phyloP scores from a whole-genome alignment of 2,888 invertebrate genomes.

The Cheilosia variabilis region DNA sequence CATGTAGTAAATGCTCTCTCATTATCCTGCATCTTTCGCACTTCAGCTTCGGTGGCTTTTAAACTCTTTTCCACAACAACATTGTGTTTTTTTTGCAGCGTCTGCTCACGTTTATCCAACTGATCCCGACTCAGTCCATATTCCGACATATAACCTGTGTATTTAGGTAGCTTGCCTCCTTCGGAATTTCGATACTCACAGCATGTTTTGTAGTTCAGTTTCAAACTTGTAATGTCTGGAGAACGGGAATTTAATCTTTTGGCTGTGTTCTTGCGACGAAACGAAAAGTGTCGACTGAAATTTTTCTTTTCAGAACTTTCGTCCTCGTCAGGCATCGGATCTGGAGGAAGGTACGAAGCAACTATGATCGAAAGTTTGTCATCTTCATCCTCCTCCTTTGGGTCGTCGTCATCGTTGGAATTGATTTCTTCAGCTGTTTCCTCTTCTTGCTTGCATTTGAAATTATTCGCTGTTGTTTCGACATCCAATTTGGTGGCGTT shows the following conservation, averaged over 20 bases:
- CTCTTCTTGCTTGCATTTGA: conserved; percentile 71
- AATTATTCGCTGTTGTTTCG: conserved; percentile 74
- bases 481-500: conserved; percentile 75
- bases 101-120: conserved; percentile 83
- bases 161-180: conserved; percentile 84
- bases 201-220: conserved; percentile 82
- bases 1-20: conserved; percentile 85
- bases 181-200: conserved; percentile 83
- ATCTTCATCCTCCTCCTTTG: conserved; percentile 77
- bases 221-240: conserved; percentile 76
- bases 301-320: conserved; percentile 21
- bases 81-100: conserved; percentile 80
- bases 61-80: conserved; percentile 79
- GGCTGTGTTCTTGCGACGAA: conserved; percentile 77
- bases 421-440: conserved; percentile 40
- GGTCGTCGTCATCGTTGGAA: not conserved
- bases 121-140: conserved; percentile 85
- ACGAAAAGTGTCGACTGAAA: conserved; percentile 80
- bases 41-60: conserved; percentile 83
- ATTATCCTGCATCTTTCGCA: conserved; percentile 84
- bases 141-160: conserved; percentile 85
- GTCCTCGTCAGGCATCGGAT: conserved; percentile 23
- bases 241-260: conserved; percentile 47
- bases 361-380: conserved; percentile 82
- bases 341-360: conserved; percentile 80